Evolutionary conservation across 2,113 vertebrate species (phyloP).

Genomic region (Aix galericulata): DNA sequence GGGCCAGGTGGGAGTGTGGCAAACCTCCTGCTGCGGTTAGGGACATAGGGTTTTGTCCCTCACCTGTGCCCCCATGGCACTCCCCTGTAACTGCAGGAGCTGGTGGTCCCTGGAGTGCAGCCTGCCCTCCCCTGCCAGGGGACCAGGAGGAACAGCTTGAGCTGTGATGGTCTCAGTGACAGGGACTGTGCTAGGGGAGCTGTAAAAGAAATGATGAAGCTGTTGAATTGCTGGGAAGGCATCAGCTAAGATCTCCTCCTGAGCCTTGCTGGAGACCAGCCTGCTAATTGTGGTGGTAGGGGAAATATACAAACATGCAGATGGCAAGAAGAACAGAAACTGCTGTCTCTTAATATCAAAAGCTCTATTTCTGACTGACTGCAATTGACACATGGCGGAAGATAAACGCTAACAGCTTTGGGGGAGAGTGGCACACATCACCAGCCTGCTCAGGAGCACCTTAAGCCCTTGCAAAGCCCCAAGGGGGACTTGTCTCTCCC

Average conservation of each 20-base stretch:
- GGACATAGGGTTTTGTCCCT: not conserved
- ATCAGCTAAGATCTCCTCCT: not conserved
- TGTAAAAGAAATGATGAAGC: not conserved
- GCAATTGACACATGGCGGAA: not conserved
- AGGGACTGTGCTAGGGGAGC: not conserved
- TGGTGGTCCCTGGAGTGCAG: fast-evolving
- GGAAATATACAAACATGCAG: conserved; percentile 35
- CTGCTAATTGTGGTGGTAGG: not conserved
- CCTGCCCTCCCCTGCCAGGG: not conserved
- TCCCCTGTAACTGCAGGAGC: not conserved
- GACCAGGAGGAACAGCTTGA: not conserved
- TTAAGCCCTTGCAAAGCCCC: not conserved
- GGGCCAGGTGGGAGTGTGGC: fast-evolving
- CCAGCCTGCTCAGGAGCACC: not conserved
- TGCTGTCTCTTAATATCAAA: not conserved
- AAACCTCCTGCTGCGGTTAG: not conserved
- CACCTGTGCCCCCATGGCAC: not conserved
- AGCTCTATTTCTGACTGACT: not conserved
- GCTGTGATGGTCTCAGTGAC: not conserved
- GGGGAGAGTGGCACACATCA: not conserved
- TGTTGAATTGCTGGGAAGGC: not conserved
- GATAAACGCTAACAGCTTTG: not conserved
- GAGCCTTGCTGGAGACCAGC: conserved; percentile 42
- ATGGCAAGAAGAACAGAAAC: conserved; percentile 31
- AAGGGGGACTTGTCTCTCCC: not conserved